A percentile compares a stretch with the other conserved stretches of the same genome.
phyloP scores from a whole-genome alignment of 2,888 invertebrate species.

The Neuroscelio doddi region DNA sequence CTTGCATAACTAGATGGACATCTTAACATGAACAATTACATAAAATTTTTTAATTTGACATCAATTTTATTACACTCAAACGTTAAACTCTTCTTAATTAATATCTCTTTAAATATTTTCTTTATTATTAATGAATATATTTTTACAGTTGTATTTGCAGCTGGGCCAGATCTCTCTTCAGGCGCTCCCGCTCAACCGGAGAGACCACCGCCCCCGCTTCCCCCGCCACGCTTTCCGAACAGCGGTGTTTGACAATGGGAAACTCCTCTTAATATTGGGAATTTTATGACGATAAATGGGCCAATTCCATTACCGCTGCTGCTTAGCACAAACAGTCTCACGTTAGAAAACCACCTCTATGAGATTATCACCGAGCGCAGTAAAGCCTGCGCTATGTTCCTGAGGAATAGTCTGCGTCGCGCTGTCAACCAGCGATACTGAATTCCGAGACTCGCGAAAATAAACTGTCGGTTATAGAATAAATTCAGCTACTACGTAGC shows the following conservation, averaged over 20 bases:
- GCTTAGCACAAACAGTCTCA: conserved; percentile 61
- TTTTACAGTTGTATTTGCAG: conserved; percentile 74
- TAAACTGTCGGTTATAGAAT: background rate
- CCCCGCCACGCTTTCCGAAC: conserved; percentile 85
- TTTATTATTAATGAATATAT: conserved; percentile 23
- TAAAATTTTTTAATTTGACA: no score
- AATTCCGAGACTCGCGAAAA: background rate
- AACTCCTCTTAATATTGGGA: conserved; percentile 75
- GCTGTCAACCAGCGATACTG: background rate
- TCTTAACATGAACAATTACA: no score
- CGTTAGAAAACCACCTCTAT: conserved; percentile 63
- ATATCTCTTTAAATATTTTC: no score
- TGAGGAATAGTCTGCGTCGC: conserved; percentile 77
- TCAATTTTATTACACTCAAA: no score
- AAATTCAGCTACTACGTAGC: no score
- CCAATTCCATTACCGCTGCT: conserved; percentile 69
- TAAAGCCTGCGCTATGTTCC: conserved; percentile 81
- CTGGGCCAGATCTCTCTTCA: conserved; percentile 92
- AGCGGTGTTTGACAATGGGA: conserved; percentile 89
- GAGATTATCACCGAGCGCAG: conserved; percentile 74
- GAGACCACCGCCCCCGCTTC: conserved; percentile 87
- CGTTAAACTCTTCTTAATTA: no score
- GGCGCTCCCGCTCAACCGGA: conserved; percentile 81
- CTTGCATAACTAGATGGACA: no score
- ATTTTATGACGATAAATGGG: conserved; percentile 70